These are phyloP conservation scores for Sitta carolinensis DNA, from an alignment of 2,797 vertebrate genomes.

Conservation along the genomic window DNA sequence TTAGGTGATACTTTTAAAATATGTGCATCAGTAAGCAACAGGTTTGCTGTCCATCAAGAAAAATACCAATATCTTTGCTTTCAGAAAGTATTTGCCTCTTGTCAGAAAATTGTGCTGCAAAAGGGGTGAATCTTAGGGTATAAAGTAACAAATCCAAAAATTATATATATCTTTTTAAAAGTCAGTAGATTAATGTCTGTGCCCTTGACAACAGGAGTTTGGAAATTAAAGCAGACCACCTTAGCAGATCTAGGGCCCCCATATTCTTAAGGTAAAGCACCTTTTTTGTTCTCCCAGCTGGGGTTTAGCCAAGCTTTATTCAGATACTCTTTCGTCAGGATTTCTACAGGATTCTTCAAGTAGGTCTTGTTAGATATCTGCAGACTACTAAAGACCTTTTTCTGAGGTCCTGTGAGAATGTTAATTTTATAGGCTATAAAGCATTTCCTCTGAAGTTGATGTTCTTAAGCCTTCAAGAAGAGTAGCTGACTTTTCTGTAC, in stretches of 20 bases:
- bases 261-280: not conserved
- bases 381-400: not conserved
- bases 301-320: not conserved
- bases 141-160: not conserved
- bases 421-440: slow-evolving; percentile 19
- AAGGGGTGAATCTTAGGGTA: not conserved
- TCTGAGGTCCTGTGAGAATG: not conserved
- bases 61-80: not conserved
- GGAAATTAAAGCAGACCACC: not conserved
- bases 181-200: not conserved
- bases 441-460: not conserved
- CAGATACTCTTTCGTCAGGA: not conserved
- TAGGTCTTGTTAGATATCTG: not conserved
- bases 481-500: not conserved
- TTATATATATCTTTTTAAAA: not conserved
- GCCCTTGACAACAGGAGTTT: not conserved
- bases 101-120: not conserved
- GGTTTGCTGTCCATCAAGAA: not conserved
- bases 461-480: slow-evolving; percentile 23
- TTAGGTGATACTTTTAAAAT: not conserved
- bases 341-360: not conserved
- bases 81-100: not conserved
- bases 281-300: not conserved
- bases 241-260: not conserved
- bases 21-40: not conserved